Percentiles rank a stretch among this genome's conserved stretches.
Evolutionary conservation across 2,888 invertebrate genomes (phyloP).

Genomic region (Spodoptera picta): DNA sequence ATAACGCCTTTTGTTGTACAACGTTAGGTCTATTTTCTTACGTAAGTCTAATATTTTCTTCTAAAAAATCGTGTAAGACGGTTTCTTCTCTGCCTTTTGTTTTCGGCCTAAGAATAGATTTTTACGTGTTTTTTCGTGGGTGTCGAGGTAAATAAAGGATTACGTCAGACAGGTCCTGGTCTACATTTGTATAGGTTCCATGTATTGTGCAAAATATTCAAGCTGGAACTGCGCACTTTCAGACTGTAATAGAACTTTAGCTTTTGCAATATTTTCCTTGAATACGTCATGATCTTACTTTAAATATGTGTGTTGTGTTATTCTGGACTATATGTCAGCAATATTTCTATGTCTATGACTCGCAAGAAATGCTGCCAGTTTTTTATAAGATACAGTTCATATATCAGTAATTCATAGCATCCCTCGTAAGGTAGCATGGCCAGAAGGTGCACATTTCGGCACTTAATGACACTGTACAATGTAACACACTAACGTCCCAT

Average conservation of each 20-base stretch:
- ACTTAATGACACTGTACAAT: no score
- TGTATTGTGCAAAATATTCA: slow-evolving; percentile 6
- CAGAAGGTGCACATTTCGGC: no score
- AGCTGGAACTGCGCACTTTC: background rate
- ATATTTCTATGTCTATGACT: no score
- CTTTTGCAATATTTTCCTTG: no score
- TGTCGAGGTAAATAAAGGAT: slow-evolving; percentile 3
- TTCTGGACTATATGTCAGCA: no score
- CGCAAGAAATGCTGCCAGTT: no score
- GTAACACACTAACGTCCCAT: no score
- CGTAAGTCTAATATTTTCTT: slow-evolving; percentile 10
- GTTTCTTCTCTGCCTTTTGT: slow-evolving; percentile 1
- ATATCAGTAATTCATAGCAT: background rate
- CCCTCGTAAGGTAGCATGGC: no score
- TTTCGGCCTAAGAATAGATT: slow-evolving; percentile 17
- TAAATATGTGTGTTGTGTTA: no score
- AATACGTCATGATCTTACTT: no score
- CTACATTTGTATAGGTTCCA: background rate
- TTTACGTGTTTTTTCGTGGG: slow-evolving; percentile 1
- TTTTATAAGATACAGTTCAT: background rate
- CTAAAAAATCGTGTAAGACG: background rate
- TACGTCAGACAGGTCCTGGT: background rate
- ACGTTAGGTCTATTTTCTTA: slow-evolving; percentile 12
- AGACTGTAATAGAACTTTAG: background rate
- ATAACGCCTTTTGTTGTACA: slow-evolving; percentile 31